Conservation (phyloP, 2,888 invertebrate genomes). For the Drosophila putrida region DNA sequence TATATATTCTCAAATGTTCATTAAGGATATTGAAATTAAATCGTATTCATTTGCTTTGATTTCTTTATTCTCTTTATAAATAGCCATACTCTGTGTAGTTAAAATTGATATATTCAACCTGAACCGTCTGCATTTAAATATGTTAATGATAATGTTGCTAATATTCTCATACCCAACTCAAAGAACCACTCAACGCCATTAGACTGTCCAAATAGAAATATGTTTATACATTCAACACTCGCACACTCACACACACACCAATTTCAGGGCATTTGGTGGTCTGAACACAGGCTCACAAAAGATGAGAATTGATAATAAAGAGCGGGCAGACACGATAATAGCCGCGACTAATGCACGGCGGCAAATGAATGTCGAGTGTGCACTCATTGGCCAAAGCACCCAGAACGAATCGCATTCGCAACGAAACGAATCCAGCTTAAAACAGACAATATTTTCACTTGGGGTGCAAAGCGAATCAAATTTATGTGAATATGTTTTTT, state of each 20-base stretch:
- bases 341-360: conserved; percentile 78
- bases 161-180: conserved; percentile 52
- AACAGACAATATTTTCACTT: conserved; percentile 18
- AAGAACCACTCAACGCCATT: conserved; percentile 59
- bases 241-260: conserved; percentile 11
- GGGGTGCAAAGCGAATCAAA: conserved; percentile 34
- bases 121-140: conserved; percentile 60
- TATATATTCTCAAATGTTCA: background rate
- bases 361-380: conserved; percentile 61
- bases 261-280: conserved; percentile 48
- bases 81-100: conserved; percentile 8
- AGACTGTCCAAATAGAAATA: conserved; percentile 58
- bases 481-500: conserved; percentile 55
- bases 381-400: conserved; percentile 37
- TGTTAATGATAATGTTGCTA: conserved; percentile 79
- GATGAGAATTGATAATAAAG: conserved; percentile 63
- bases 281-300: conserved; percentile 36
- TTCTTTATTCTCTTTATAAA: conserved; percentile 18
- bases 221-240: conserved; percentile 22
- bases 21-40: background rate
- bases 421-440: conserved; percentile 61
- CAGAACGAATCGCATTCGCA: conserved; percentile 75
- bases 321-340: conserved; percentile 68
- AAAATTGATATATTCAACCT: conserved; percentile 31
- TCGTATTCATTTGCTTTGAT: conserved; percentile 26